Evolutionary conservation across 2,797 vertebrate species (phyloP), one percentile per base, ranked within the genome.

Genomic region (Antrozous pallidus): DNA sequence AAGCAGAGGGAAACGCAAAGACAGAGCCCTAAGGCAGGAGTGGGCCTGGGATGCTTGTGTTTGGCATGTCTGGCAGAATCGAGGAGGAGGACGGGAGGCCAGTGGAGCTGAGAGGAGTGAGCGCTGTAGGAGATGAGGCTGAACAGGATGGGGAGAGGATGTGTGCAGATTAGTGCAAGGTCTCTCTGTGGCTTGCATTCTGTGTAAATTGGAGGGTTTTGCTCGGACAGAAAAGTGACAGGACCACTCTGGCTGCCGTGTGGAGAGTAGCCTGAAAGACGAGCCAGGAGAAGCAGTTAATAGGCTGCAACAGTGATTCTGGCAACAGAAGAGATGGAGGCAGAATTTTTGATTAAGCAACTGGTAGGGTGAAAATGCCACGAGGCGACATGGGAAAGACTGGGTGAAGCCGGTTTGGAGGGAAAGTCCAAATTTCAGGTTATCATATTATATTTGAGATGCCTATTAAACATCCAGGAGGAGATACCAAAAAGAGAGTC

Each of bases 381-480:
- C 61, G 77, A 1, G 18, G 33, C 73, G 26, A 61, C 47, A 17
- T 36, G n/a, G 18, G 80, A 6, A 77, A 69, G n/a, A 45, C 77
- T 54, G 45, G 79, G 22, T 51, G 22, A 67, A 87, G 45, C 42
- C 8, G 3, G 56, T 63, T 28, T 58, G 8, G 58, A 45, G 42
- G 11, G n/a, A 90, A 67, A 33, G n/a, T 54, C 58, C 36, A 61
- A 31, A 93, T 71, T 61, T 74, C 49, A 18, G 45, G 47, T 86
- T n/a, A 42, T 51, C 38, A 1, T 16, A 0, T 75, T 31, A 13
- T n/a, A 20, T 79, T 49, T 20, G 45, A 86, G 61, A 70, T n/a
- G 63, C 36, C 56, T 71, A 4, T 74, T 49, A 67, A 58, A 80
- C 74, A 70, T 40, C 42, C n/a, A 14, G 26, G n/a, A 31, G 33